Conservation (phyloP, 2,888 invertebrate species). For the Protodeltote pygarga region DNA sequence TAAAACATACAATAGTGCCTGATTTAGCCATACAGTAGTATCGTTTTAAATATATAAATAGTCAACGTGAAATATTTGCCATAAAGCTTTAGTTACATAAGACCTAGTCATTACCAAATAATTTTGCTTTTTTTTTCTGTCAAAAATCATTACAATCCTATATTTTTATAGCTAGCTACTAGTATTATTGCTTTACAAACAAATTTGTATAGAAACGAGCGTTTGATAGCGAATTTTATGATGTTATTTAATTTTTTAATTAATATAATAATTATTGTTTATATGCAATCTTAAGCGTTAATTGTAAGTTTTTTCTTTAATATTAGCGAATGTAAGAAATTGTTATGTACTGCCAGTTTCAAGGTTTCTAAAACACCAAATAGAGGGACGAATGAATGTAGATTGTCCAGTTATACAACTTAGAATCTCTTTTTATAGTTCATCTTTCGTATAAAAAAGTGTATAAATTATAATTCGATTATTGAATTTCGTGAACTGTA, state of each 20-base stretch:
- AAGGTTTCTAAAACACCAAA: conserved; percentile 81
- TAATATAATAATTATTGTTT: conserved; percentile 60
- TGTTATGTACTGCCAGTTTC: conserved; percentile 81
- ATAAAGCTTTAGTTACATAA: conserved; percentile 10
- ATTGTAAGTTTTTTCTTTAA: conserved; percentile 57
- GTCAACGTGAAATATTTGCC: conserved; percentile 3
- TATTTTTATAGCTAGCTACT: conserved; percentile 51
- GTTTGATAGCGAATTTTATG: conserved; percentile 74
- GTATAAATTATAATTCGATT: conserved; percentile 31
- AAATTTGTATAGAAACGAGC: conserved; percentile 66
- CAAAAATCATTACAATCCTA: conserved; percentile 56
- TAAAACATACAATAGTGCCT: conserved; percentile 11
- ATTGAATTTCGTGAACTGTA: conserved; percentile 27
- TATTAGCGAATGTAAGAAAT: conserved; percentile 66
- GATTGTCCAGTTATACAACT: conserved; percentile 61
- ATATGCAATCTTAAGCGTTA: conserved; percentile 66
- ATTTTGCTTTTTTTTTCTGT: conserved; percentile 5
- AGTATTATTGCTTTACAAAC: conserved; percentile 61
- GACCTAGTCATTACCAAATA: conserved; percentile 17
- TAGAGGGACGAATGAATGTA: conserved; percentile 62
- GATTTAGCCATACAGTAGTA: conserved; percentile 13
- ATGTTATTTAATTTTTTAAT: conserved; percentile 64
- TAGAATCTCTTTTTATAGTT: conserved; percentile 46
- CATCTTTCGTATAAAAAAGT: conserved; percentile 22
- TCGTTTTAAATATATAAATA: too few relatives aligned